Evolutionary conservation across 2,797 vertebrate species (phyloP), one percentile per base, ranked within the genome.

Genomic region (Gallirallus australis): DNA sequence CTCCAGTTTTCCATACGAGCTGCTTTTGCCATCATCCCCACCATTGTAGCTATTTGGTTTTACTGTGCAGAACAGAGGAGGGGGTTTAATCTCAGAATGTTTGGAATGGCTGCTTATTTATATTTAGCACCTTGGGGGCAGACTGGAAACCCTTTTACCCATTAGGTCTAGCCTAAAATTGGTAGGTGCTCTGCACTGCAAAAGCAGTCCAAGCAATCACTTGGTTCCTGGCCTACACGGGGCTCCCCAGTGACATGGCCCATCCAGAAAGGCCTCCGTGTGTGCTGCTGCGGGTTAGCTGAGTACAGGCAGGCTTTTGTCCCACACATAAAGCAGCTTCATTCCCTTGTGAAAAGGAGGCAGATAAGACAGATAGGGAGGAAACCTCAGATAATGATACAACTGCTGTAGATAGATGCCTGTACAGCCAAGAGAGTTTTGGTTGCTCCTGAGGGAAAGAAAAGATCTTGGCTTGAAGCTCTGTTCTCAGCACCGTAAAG

Each of bases 401-500:
- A 66, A 37, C 18, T 66, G 45, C n/a, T 50, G 52, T 24, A 31
- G 84, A 25, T 5, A 71, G 15, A 8, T 11, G 31, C 5, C 48
- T n/a, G 31, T 30, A 18, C 20, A 47, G 20, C 31, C 25, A 33
- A 12, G 13, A 50, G 40, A 61, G 42, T 47, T 82, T 50, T 30
- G 53, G 60, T 12, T 61, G 45, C 11, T 73, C 37, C 11, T 3
- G 1, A 48, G 40, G 50, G 20, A 76, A 37, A 53, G 42, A 11
- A 45, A 30, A 72, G 18, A 9, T 31, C 25, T 37, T 47, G 60
- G 23, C 16, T 80, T 53, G 40, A 40, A 69, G 60, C 11, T 56
- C 30, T 16, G 5, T 0, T 20, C 40, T 64, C 18, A 0, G 2
- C 10, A 63, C 31, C 16, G 1, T 12, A 23, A 42, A 48, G 64